Conservation (phyloP, 1,140 invertebrate genomes). For the Bombus confusus region DNA sequence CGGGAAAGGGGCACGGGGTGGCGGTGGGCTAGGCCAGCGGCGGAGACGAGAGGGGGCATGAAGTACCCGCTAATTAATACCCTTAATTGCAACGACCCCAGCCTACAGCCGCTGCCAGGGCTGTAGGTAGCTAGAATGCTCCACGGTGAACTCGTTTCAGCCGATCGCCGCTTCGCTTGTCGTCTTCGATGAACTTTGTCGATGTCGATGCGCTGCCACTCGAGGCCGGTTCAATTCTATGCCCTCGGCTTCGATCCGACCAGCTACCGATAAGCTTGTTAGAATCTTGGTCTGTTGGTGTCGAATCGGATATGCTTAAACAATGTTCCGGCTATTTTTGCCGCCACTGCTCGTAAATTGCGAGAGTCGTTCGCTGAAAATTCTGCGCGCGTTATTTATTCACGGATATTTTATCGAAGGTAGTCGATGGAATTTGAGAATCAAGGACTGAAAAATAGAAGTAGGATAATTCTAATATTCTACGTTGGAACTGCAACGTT, state of each 20-base stretch:
- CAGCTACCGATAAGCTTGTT: conserved; percentile 13
- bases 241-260: conserved; percentile 32
- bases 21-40: conserved; percentile 12
- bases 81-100: conserved; percentile 80
- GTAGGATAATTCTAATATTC: neutral
- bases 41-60: conserved; percentile 61
- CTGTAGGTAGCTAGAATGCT: conserved; percentile 64
- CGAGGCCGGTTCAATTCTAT: conserved; percentile 28
- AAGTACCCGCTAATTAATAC: conserved; percentile 82
- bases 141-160: conserved; percentile 63
- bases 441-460: neutral
- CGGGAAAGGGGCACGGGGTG: conserved; percentile 41
- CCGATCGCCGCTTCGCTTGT: conserved; percentile 53
- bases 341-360: neutral
- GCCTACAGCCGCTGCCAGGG: conserved; percentile 68
- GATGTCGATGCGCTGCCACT: conserved; percentile 42
- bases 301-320: neutral
- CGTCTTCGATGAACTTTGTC: conserved; percentile 49
- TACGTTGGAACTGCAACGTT: neutral
- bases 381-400: neutral
- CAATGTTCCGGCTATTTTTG: neutral
- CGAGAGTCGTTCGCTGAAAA: neutral
- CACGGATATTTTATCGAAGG: too few species aligned
- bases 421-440: neutral
- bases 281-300: neutral